phyloP scores from a whole-genome alignment of 2,888 invertebrate genomes.

The Dorcus parallelipipedus region DNA sequence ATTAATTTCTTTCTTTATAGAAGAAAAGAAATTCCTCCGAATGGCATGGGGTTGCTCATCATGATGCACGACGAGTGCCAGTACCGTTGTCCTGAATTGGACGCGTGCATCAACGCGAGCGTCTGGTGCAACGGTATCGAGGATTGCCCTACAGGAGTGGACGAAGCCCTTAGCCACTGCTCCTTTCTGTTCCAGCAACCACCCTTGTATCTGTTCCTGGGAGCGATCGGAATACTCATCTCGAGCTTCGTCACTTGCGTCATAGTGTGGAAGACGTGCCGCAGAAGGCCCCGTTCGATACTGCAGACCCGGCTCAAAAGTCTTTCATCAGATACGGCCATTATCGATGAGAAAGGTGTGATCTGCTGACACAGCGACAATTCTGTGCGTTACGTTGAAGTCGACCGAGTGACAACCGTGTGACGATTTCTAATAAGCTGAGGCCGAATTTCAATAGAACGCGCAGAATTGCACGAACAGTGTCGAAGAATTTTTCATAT shows the following conservation, averaged over 20 bases:
- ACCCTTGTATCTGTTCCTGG: constrained; percentile 63
- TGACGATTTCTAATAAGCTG: constrained; percentile 54
- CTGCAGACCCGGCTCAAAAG: constrained; percentile 78
- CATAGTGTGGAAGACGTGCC: constrained; percentile 42
- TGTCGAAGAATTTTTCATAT: no score
- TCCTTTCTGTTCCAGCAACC: constrained; percentile 75
- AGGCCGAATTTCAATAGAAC: constrained; percentile 28
- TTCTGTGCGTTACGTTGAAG: constrained; percentile 90
- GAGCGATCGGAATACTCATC: constrained; percentile 46
- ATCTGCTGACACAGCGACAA: constrained; percentile 96
- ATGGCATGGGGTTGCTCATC: constrained; percentile 54
- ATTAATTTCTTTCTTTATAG: constrained; percentile 6
- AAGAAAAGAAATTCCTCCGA: constrained; percentile 57
- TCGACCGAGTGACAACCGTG: constrained; percentile 87
- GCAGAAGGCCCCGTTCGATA: constrained; percentile 70
- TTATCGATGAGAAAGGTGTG: constrained; percentile 82
- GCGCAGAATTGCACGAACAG: constrained; percentile 38
- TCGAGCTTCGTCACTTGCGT: constrained; percentile 35
- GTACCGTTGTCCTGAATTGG: constrained; percentile 73
- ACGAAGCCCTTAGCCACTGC: constrained; percentile 77
- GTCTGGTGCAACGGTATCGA: constrained; percentile 78
- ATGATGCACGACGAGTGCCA: constrained; percentile 67
- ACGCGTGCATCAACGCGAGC: constrained; percentile 75
- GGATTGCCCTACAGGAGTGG: constrained; percentile 78
- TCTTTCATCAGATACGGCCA: constrained; percentile 75